Base-by-base conservation (phyloP, 1,140 invertebrate genomes). In the Drosophila mayri region DNA sequence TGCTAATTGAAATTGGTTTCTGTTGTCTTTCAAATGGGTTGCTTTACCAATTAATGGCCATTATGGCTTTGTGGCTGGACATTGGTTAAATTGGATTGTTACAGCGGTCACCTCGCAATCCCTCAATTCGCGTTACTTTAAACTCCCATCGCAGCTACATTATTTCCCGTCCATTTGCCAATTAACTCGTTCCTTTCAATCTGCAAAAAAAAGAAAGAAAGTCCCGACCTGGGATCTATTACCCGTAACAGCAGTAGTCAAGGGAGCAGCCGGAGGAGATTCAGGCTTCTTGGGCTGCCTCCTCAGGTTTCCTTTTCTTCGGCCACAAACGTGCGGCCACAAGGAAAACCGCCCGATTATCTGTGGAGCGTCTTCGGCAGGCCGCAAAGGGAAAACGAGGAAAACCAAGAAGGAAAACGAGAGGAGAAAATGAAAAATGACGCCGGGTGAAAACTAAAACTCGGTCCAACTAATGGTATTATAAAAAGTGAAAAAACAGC, bases 391-490 rank as follows among this genome's bases (percentile, higher is more conserved):
- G 35, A 44, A 32, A 32, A 10, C 28, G 7, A 9, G 25, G 18
- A 41, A 41, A 14, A 47, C 28, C 20, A 30, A 28, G 28, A 46
- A 37, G 44, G 28, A 78, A 63, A 43, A 22, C 35, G 9, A 41
- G 47, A 22, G 50, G 37, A 52, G 37, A 73, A 81, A 84, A 90
- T 84, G 76, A 90, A 90, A 84, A 90, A 90, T 75, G 54, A 90
- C 49, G 38, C 55, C 60, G 58, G 78, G 78, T 66, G 44, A 79
- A 44, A 72, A 66, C 70, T 70, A 67, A 80, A 76, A 65, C 77
- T 70, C 44, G 46, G 43, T 50, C 61, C 40, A 60, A 70, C 76
- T 74, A 84, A 88, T 88, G 84, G 76, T 63, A 79, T 83, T 80
- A 86, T 67, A 55, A 71, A 78, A 50, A 57, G 22, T 37, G 46